Percentiles rank a stretch among this genome's conserved stretches.
Conservation (phyloP, 2,113 vertebrate species). For the Trichechus manatus region DNA sequence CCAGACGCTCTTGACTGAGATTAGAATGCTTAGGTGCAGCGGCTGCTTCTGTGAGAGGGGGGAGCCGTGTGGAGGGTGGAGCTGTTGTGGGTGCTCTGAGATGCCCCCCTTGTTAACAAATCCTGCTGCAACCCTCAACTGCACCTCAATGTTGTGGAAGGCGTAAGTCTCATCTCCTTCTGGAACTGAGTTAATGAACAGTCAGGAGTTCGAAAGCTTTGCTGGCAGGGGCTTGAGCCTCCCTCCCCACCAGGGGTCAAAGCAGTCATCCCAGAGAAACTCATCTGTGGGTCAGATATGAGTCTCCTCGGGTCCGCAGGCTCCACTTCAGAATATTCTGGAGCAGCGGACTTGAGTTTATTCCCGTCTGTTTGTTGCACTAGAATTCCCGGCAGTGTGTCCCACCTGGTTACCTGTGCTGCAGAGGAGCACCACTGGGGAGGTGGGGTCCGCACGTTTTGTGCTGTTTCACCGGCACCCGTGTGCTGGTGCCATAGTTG, state of each 20-base stretch:
- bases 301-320: background rate
- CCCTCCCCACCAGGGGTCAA: background rate
- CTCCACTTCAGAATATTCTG: background rate
- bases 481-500: fast-evolving
- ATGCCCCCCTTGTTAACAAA: background rate
- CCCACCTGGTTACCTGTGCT: fast-evolving
- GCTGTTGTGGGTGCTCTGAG: background rate
- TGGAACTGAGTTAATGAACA: background rate
- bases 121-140: background rate
- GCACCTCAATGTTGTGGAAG: no score
- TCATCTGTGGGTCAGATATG: fast-evolving
- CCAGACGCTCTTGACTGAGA: background rate
- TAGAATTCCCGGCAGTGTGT: fast-evolving
- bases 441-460: background rate
- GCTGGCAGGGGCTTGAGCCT: no score
- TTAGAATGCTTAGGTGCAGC: background rate
- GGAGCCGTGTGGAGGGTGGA: no score
- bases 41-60: background rate
- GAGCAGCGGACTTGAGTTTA: fast-evolving
- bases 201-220: background rate
- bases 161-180: background rate
- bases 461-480: background rate
- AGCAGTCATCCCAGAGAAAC: background rate
- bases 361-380: fast-evolving
- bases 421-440: fast-evolving